Base-by-base conservation (phyloP, 2,888 invertebrate species). In the Hermaeophaga mercurialis region DNA sequence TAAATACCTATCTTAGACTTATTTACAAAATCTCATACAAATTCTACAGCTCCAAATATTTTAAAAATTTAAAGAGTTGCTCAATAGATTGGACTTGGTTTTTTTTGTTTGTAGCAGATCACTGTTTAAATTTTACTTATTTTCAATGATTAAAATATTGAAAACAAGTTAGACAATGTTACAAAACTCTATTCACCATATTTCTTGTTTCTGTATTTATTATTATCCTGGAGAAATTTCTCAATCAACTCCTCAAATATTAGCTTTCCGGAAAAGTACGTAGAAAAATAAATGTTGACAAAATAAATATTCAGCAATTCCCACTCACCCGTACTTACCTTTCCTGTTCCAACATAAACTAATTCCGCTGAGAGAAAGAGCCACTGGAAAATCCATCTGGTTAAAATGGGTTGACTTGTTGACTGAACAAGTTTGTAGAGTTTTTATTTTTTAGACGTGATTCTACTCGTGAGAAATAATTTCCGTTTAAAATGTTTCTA, bases 311-410 rank as follows among this genome's bases (percentile, higher is more conserved):
- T 7, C 11, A 26, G 8, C 43, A 24, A 14, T 24, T 43, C 26
- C 43, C 43, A 26, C 43, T 24, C 43, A 26, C 24, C 43, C 43
- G 43, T 26, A 43, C 43, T 43, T 26, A 43, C 26, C 43, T 22
- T 43, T 24, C 26, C 43, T 11, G 36, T 36, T 36, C 15, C 36
- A 9, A 15, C 17, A 36, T 36, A 36, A 36, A 36, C 36, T 36
- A 36, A 36, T 36, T 36, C 36, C 36, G 17, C 8, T 17, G 36
- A 36, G 36, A 36, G 36, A n/a, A n/a, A 36, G 36, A 36, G 17
- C 36, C 9, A 17, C 9, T 36, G 36, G 9, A 36, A 36, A 36
- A 36, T 36, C 36, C 14, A 36, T 14, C 36, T 36, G 36, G 31
- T 31, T 31, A 31, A 31, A 31, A 31, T 31, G 31, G 12, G 31